phyloP scores from a whole-genome alignment of 1,140 invertebrate species.

The Eriocheir sinensis region DNA sequence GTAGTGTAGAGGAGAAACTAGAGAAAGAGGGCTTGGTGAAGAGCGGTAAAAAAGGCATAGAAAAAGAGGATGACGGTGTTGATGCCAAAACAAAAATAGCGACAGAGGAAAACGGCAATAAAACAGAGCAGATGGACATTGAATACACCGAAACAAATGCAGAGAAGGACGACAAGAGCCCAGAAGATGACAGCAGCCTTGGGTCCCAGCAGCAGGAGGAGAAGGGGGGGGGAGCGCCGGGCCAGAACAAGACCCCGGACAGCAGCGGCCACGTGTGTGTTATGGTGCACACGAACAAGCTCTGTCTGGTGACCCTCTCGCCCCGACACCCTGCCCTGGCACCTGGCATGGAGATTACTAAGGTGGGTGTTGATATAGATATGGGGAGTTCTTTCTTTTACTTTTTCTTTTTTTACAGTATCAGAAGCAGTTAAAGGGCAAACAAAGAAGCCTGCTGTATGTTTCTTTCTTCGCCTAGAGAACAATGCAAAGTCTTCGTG shows the following conservation, averaged over 20 bases:
- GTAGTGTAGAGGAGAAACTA: background rate
- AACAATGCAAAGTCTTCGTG: no score
- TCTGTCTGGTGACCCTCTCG: constrained; percentile 67
- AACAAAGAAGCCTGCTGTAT: no score
- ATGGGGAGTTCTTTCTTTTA: no score
- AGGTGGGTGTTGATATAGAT: constrained; percentile 24
- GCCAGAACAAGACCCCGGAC: constrained; percentile 32
- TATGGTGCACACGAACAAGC: constrained; percentile 67
- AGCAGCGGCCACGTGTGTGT: constrained; percentile 63
- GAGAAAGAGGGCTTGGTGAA: background rate
- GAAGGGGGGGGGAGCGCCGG: background rate
- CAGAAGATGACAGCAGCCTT: no score
- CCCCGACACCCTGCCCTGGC: constrained; percentile 57
- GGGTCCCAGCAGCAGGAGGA: background rate
- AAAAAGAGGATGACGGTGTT: background rate
- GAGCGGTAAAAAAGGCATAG: background rate
- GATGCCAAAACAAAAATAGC: background rate
- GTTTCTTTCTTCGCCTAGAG: no score
- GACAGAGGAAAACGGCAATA: background rate
- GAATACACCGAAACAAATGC: background rate
- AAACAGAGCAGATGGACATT: background rate
- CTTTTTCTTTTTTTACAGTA: no score
- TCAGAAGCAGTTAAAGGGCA: no score
- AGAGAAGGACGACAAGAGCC: background rate
- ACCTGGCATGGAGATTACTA: constrained; percentile 55